Base-by-base conservation (phyloP, 2,888 invertebrate genomes). In the Pachycephus smyrnensis region DNA sequence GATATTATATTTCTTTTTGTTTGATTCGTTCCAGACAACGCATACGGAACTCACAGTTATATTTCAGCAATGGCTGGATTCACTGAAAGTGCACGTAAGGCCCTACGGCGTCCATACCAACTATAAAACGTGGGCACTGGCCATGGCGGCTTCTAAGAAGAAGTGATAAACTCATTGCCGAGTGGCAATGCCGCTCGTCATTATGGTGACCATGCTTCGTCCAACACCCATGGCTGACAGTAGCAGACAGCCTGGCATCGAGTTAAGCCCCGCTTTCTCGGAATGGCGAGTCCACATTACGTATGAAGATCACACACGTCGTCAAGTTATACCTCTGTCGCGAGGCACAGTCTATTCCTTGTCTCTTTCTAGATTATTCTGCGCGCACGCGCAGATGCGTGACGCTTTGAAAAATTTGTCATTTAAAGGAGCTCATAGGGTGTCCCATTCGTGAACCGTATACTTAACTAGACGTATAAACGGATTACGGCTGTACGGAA, bases 201-300 rank as follows among this genome's bases (percentile, higher is more conserved):
- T 86, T 85, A 84, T 85, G 83, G 84, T 81, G 80, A 83, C 83
- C 82, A 83, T 84, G 81, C 79, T 78, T 55, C 55, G 80, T 82
- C 79, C 80, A 33, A 73, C 82, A 81, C 76, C 81, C 85, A 82
- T 83, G 82, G 75, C 77, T 80, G 83, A 81, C 80, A 82, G 85
- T 82, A 88, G 88, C 88, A 90, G 90, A 90, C 90, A 89, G 90
- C 87, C 87, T 90, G 90, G 90, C 90, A 90, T 89, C 89, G 80
- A 79, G 80, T 83, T 84, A 82, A 82, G 86, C 84, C 86, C n/a
- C 71, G 32, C 87, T 85, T 88, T 90, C 89, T 86, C 77, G 82
- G 87, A 88, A 89, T 82, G 83, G 76, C 77, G 73, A 75, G 77
- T 68, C 69, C 76, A 73, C 9, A 75, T 76, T 85, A 84, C 77